Evolutionary conservation across 2,888 invertebrate species (phyloP).

Genomic region (Drosophila picticornis): DNA sequence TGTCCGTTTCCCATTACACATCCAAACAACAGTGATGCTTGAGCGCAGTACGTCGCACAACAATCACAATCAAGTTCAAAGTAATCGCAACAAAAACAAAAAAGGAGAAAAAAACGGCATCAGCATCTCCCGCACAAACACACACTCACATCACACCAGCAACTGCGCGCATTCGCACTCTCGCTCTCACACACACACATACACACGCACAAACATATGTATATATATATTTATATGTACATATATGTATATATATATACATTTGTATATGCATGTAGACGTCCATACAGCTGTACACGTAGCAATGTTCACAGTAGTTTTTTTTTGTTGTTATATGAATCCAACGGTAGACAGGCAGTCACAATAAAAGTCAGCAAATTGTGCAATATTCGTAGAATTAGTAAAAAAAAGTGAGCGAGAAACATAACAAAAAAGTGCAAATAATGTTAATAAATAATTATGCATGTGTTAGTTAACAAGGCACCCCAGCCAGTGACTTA

Average conservation of each 20-base stretch:
- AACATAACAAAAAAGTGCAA: constrained; percentile 24
- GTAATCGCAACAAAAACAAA: constrained; percentile 54
- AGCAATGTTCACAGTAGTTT: constrained; percentile 56
- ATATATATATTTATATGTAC: not conserved
- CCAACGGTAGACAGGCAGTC: constrained; percentile 32
- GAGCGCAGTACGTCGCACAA: constrained; percentile 51
- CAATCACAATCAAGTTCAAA: constrained; percentile 68
- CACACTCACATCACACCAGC: constrained; percentile 42
- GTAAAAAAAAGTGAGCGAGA: constrained; percentile 25
- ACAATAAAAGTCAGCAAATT: constrained; percentile 49
- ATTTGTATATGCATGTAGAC: constrained; percentile 3
- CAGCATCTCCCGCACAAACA: constrained; percentile 45
- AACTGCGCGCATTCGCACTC: constrained; percentile 68
- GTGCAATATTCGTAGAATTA: constrained; percentile 58
- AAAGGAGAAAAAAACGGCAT: constrained; percentile 40
- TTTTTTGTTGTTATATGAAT: constrained; percentile 50
- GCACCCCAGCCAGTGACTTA: constrained; percentile 6
- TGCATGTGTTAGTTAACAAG: constrained; percentile 22
- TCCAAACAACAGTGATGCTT: constrained; percentile 38
- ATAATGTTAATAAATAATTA: constrained; percentile 52
- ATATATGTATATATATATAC: not conserved
- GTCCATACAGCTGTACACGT: constrained; percentile 72
- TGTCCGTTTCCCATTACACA: constrained; percentile 6
- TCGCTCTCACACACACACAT: constrained; percentile 46
- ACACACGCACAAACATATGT: not conserved